These are phyloP conservation scores for Trichogramma evanescens DNA, from an alignment of 2,888 invertebrate genomes.

Conservation along the genomic window DNA sequence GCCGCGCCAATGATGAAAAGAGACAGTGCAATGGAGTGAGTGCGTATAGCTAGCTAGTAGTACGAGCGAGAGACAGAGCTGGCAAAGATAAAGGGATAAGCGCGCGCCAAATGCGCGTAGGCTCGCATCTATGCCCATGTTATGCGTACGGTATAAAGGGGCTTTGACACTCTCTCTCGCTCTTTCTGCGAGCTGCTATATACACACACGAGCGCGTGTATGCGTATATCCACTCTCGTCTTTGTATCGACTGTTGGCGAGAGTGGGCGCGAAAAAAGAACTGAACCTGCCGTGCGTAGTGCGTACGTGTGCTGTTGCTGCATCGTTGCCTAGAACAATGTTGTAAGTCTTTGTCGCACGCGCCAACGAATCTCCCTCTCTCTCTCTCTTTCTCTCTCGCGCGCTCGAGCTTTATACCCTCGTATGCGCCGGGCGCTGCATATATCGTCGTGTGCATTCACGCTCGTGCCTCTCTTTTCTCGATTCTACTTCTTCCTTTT, in stretches of 20 bases:
- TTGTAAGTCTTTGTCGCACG: constrained; percentile 29
- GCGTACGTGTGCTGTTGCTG: not conserved
- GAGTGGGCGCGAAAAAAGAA: constrained; percentile 30
- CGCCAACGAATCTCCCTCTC: constrained; percentile 10
- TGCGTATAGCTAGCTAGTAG: not conserved
- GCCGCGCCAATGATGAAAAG: constrained; percentile 30
- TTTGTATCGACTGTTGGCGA: constrained; percentile 35
- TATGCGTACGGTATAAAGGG: constrained; percentile 32
- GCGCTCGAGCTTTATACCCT: not conserved
- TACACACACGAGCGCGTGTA: too few relatives aligned
- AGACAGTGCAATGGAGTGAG: constrained; percentile 4
- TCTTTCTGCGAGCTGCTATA: not conserved
- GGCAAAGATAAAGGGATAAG: constrained; percentile 13
- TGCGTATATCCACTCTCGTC: constrained; percentile 24
- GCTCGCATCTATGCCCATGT: constrained; percentile 22
- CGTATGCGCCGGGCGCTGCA: too few relatives aligned
- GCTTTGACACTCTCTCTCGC: constrained; percentile 20
- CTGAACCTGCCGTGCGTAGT: constrained; percentile 29
- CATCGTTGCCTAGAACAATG: constrained; percentile 26
- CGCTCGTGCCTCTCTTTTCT: constrained; percentile 17
- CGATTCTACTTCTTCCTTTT: constrained; percentile 2
- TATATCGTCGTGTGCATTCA: constrained; percentile 15
- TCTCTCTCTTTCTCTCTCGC: constrained; percentile 7
- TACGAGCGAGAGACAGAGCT: constrained; percentile 6
- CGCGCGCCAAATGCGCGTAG: constrained; percentile 17